A percentile compares a stretch with the other conserved stretches of the same genome.
Evolutionary conservation across 2,888 invertebrate genomes (phyloP).

Genomic region (Lacanobia wlatinum): DNA sequence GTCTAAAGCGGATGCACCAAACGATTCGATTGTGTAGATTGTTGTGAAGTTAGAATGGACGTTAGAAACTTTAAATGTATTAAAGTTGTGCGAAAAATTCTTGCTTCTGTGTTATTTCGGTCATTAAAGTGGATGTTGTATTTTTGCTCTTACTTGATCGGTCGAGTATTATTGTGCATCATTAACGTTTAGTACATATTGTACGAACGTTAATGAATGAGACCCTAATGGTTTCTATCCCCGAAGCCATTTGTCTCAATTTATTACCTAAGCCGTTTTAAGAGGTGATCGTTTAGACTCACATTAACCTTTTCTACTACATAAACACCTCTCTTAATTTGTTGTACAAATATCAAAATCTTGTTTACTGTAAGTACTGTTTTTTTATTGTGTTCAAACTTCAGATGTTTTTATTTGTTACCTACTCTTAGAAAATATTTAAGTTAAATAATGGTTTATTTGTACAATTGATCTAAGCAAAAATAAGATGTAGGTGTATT

Average conservation of each 20-base stretch:
- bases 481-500: slow-evolving; percentile 13
- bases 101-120: slow-evolving; percentile 53
- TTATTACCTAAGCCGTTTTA: slow-evolving; percentile 22
- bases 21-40: slow-evolving; percentile 85
- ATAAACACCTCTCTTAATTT: background rate
- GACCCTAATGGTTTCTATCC: slow-evolving; percentile 32
- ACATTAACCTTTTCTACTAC: slow-evolving; percentile 12
- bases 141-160: slow-evolving; percentile 28
- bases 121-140: slow-evolving; percentile 45
- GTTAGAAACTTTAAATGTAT: slow-evolving; percentile 21
- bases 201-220: slow-evolving; percentile 16
- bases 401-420: slow-evolving; percentile 12
- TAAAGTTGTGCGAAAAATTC: slow-evolving; percentile 26
- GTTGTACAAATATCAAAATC: background rate
- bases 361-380: background rate
- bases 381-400: slow-evolving; percentile 14
- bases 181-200: slow-evolving; percentile 22
- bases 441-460: slow-evolving; percentile 1
- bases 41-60: slow-evolving; percentile 42
- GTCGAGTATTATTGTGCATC: slow-evolving; percentile 20
- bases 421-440: slow-evolving; percentile 14
- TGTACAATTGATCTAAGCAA: slow-evolving; percentile 8
- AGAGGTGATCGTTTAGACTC: slow-evolving; percentile 15
- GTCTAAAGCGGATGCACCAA: slow-evolving; percentile 84
- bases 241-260: slow-evolving; percentile 47